These are phyloP conservation scores for Scaptodrosophila latifasciaeformis DNA, from an alignment of 2,888 invertebrate species.

Conservation along the genomic window DNA sequence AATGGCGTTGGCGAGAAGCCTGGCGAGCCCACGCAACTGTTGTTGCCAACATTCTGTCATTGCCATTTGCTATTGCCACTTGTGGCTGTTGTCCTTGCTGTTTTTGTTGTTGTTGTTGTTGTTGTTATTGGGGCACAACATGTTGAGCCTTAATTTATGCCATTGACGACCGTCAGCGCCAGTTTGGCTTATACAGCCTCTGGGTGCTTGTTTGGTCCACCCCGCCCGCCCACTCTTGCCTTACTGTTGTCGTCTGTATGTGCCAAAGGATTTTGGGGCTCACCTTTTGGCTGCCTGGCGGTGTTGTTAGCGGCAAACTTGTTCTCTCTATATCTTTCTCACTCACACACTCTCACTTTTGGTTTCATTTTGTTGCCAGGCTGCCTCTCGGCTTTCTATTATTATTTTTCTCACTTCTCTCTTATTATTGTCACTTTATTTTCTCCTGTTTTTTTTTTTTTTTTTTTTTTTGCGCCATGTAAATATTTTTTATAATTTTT, in stretches of 20 bases:
- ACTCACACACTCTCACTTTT: conserved; percentile 49
- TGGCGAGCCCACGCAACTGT: background rate
- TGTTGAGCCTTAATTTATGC: conserved; percentile 64
- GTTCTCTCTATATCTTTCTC: too few relatives aligned
- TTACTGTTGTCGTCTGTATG: conserved; percentile 48
- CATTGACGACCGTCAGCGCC: conserved; percentile 34
- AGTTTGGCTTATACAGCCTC: background rate
- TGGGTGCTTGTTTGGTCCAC: background rate
- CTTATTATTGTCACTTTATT: conserved; percentile 34
- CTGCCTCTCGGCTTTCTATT: conserved; percentile 11
- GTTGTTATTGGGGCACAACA: conserved; percentile 30
- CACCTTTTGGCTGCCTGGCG: background rate
- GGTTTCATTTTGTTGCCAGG: conserved; percentile 11
- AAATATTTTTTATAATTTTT: conserved; percentile 14
- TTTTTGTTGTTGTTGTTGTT: conserved; percentile 13
- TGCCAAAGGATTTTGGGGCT: conserved; percentile 54
- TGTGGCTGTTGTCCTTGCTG: conserved; percentile 50
- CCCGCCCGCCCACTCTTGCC: background rate
- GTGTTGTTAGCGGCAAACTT: background rate
- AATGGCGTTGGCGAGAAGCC: too few relatives aligned
- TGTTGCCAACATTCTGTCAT: background rate
- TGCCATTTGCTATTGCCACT: too few relatives aligned
- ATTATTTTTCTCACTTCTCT: background rate
- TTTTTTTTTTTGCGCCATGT: too few relatives aligned
- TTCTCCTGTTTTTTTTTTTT: conserved; percentile 7